Percentiles rank a stretch among this genome's conserved stretches.
Conservation (phyloP, 1,140 invertebrate species). For the Solen grandis region DNA sequence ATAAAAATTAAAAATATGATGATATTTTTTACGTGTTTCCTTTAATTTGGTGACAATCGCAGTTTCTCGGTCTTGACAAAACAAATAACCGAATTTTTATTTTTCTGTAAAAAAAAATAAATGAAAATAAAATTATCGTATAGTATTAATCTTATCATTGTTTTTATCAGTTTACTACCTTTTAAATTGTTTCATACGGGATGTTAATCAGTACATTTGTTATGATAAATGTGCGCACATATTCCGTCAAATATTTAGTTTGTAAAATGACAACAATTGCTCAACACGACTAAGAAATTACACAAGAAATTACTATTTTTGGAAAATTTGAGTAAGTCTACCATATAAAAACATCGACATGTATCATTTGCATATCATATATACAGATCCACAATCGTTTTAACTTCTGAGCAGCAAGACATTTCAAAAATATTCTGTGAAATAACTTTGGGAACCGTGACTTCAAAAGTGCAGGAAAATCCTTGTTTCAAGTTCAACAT, state of each 20-base stretch:
- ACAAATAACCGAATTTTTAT: too few species aligned
- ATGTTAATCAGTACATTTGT: not conserved
- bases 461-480: not conserved
- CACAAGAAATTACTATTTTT: not conserved
- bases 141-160: not conserved
- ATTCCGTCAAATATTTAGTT: too few species aligned
- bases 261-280: slow-evolving; percentile 26
- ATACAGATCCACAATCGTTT: not conserved
- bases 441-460: not conserved
- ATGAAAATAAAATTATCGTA: not conserved
- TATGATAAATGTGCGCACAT: too few species aligned
- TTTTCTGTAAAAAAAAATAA: too few species aligned
- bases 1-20: too few species aligned
- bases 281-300: slow-evolving; percentile 25
- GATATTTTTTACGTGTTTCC: too few species aligned
- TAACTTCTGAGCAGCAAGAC: too few species aligned
- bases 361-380: not conserved
- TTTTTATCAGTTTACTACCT: not conserved
- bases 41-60: too few species aligned
- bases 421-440: not conserved
- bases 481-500: not conserved
- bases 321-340: not conserved
- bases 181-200: not conserved
- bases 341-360: not conserved
- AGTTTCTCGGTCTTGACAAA: too few species aligned